Evolutionary conservation across 2,113 vertebrate genomes (phyloP).

Genomic region (Corvus cornix): DNA sequence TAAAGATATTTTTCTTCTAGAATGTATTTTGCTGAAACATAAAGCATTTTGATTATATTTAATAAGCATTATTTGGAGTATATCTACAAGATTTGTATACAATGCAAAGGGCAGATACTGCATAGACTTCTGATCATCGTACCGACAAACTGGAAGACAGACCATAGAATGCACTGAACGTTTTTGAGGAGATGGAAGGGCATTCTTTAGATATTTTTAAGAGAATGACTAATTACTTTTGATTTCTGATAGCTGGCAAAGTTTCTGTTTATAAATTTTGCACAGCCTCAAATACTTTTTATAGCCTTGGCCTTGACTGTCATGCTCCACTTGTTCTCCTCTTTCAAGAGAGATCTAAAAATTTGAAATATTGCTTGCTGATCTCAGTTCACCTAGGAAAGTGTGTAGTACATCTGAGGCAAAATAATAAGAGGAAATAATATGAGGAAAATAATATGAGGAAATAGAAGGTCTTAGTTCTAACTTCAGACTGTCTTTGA

Average conservation of each 20-base stretch:
- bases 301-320: background rate
- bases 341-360: background rate
- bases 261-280: background rate
- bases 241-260: background rate
- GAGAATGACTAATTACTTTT: background rate
- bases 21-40: background rate
- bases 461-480: background rate
- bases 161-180: background rate
- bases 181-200: background rate
- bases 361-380: background rate
- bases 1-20: background rate
- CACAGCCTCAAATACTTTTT: background rate
- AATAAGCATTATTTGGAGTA: background rate
- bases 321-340: background rate
- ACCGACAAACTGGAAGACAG: background rate
- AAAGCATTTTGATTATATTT: background rate
- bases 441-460: background rate
- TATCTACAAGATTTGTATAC: background rate
- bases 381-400: background rate
- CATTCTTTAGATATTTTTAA: background rate
- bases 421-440: background rate
- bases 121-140: fast-evolving
- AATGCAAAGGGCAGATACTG: background rate
- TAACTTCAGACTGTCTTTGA: constrained; percentile 2
- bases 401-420: background rate